These are phyloP conservation scores for Amblyjoppa proteus DNA, from an alignment of 2,888 invertebrate species.

Conservation along the genomic window DNA sequence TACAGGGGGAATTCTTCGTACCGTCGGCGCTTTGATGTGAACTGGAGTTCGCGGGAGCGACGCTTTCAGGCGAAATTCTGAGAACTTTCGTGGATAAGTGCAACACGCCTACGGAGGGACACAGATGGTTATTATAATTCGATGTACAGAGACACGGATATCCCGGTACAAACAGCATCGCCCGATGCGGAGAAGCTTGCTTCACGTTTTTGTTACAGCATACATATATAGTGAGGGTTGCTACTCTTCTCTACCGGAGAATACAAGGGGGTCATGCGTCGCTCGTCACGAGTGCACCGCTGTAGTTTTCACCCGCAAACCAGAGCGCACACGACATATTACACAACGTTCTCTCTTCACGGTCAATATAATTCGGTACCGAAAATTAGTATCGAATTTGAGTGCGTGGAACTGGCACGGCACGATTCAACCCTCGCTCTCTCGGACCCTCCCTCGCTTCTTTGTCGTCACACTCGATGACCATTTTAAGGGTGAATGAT, in stretches of 20 bases:
- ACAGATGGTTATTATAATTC: conserved; percentile 58
- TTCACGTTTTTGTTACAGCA: background rate
- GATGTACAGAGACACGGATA: conserved; percentile 8
- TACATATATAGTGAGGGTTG: conserved; percentile 33
- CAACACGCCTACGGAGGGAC: conserved; percentile 9
- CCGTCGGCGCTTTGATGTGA: conserved; percentile 57
- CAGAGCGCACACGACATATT: conserved; percentile 51
- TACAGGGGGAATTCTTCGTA: conserved; percentile 33
- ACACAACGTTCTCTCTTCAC: conserved; percentile 75
- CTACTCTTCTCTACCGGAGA: conserved; percentile 43
- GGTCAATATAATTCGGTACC: conserved; percentile 81
- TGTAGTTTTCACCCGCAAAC: conserved; percentile 74
- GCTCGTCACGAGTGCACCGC: conserved; percentile 67
- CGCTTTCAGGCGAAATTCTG: conserved; percentile 61
- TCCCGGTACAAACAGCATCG: background rate
- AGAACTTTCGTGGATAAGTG: conserved; percentile 48
- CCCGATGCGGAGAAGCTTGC: conserved; percentile 4
- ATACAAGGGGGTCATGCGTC: conserved; percentile 80
- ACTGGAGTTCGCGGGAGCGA: background rate
- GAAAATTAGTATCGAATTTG: conserved; percentile 81
- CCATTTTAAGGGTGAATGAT: conserved; percentile 46
- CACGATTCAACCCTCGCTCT: background rate
- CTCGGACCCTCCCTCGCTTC: conserved; percentile 3
- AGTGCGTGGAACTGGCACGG: conserved; percentile 7
- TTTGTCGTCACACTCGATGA: conserved; percentile 62